phyloP scores from a whole-genome alignment of 2,797 vertebrate species.

The Eleutherodactylus coqui region DNA sequence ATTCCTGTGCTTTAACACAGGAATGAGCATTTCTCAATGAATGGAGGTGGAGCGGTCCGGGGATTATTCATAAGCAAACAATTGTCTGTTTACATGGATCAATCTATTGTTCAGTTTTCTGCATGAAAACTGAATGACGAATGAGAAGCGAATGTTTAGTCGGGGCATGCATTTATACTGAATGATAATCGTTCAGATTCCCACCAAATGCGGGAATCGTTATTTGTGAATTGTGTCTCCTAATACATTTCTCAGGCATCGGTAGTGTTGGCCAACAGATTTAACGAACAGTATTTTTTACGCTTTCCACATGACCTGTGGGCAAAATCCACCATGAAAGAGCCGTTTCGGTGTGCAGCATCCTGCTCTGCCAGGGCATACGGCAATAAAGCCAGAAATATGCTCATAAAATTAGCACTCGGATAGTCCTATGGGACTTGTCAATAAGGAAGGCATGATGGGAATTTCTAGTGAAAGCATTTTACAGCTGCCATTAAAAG shows the following conservation, averaged over 20 bases:
- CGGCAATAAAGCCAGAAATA: conserved; percentile 14
- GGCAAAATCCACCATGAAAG: background rate
- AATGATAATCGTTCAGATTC: too few species aligned
- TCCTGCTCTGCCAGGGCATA: conserved; percentile 5
- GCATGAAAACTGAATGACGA: too few species aligned
- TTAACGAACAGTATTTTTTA: background rate
- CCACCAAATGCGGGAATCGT: too few species aligned
- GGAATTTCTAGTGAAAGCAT: conserved; percentile 53
- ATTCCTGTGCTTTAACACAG: too few species aligned
- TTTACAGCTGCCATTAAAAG: conserved; percentile 45
- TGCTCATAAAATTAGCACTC: conserved; percentile 20
- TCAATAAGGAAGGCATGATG: conserved; percentile 46
- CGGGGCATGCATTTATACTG: too few species aligned
- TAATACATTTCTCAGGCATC: background rate
- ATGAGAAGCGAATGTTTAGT: background rate
- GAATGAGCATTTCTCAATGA: too few species aligned
- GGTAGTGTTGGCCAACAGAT: background rate
- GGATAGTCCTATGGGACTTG: conserved; percentile 25
- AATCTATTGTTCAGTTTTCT: too few species aligned
- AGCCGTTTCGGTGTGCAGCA: background rate
- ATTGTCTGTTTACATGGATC: too few species aligned
- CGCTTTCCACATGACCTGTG: background rate
- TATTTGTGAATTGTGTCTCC: background rate
- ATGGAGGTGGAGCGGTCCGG: too few species aligned
- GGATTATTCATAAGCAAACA: too few species aligned